These are phyloP conservation scores for Melanotaenia nigrans DNA, from an alignment of 2,797 vertebrate genomes.

Conservation along the genomic window DNA sequence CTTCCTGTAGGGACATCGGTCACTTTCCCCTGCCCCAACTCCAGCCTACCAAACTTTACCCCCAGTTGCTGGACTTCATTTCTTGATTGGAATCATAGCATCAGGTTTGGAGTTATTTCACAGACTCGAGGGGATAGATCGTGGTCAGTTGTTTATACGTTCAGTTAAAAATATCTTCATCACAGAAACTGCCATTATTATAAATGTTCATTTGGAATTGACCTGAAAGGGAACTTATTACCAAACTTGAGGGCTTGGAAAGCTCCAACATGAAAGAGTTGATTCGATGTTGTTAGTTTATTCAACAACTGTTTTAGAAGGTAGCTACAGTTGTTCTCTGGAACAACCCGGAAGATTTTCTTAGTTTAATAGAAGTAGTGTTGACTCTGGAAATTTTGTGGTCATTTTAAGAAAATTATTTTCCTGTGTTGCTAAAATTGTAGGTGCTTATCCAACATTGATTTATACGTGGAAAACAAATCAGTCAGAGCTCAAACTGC, in stretches of 20 bases:
- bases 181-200: not conserved
- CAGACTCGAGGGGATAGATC: not conserved
- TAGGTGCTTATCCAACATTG: not conserved
- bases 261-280: not conserved
- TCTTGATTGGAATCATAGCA: not conserved
- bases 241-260: not conserved
- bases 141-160: slow-evolving; percentile 8
- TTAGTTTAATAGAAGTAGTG: not conserved
- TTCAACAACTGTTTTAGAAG: not conserved
- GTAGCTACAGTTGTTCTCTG: not conserved
- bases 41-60: not conserved
- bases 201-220: not conserved
- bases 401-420: not conserved
- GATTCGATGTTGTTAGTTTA: not conserved
- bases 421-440: not conserved
- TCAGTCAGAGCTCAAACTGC: not conserved
- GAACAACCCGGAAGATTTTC: not conserved
- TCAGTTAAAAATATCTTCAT: not conserved
- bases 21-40: slow-evolving; percentile 30
- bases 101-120: not conserved
- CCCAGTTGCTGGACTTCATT: not conserved
- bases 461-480: not conserved
- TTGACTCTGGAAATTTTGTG: slow-evolving; percentile 6
- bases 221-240: slow-evolving; percentile 23
- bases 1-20: slow-evolving; percentile 25